Base-by-base conservation (phyloP, 2,797 vertebrate genomes). In the Prunella strophiata region DNA sequence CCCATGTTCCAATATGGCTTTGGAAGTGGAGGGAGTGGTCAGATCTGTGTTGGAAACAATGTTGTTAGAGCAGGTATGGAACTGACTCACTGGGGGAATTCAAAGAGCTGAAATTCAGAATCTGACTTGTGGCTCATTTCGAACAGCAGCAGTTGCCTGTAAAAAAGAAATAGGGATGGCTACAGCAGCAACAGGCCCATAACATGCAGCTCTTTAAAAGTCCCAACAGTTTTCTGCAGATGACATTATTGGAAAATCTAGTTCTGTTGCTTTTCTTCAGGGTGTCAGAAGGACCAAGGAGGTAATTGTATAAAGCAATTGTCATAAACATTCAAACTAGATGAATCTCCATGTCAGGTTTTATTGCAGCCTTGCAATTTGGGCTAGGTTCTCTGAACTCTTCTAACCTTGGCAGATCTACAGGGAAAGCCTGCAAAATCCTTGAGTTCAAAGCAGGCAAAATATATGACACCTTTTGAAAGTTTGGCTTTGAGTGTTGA, bases 321-420 rank as follows among this genome's bases (percentile, higher is more conserved):
- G 59, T 57, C 45, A 58, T 68, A 75, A 81, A 51, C 18, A 7
- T 84, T 92, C 36, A 63, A 78, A 70, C 4, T 36, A 86, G 77
- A 43, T 81, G 88, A 86, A 67, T 91, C 71, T 88, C 89, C 73
- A n/a, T 78, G 81, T 95, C 92, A 76, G 89, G 63, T 96, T 96
- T 97, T 93, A 92, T 79, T 91, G 55, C 91, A 90, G 80, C 62
- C 62, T 92, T 63, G 66, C 55, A 84, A 26, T 93, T 90, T 91
- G 85, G 91, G 89, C 85, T 94, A 86, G 74, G 89, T 95, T 88
- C 50, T 94, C 85, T 97, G 95, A 95, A 96, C 95, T 95, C 91
- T 94, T 63, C 94, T 95, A 94, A 97, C 96, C 95, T 95, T 96
- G 96, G 95, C 95, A 95, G 83, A 87, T 90, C 83, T 91, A 96